Conservation (phyloP, 2,888 invertebrate species). For the Erpobdella octoculata region DNA sequence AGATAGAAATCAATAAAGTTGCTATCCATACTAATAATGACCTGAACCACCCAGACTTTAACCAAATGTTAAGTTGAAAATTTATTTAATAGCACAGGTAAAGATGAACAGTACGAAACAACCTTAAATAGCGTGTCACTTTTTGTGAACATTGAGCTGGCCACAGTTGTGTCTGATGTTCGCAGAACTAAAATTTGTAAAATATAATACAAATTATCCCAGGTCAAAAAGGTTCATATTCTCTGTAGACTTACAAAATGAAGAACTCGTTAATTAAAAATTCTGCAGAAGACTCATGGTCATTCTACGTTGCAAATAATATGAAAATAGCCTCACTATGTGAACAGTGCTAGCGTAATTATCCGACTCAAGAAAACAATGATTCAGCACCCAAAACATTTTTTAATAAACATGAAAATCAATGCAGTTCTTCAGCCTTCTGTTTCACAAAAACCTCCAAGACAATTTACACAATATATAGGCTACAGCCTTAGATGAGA, state of each 20-base stretch:
- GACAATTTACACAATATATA: too few relatives aligned
- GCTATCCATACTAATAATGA: neutral
- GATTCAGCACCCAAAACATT: too few relatives aligned
- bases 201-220: neutral
- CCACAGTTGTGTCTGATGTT: constrained; percentile 64
- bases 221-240: neutral
- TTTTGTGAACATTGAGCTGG: constrained; percentile 56
- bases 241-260: neutral
- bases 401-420: too few relatives aligned
- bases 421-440: too few relatives aligned
- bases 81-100: neutral
- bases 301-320: too few relatives aligned
- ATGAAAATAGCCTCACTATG: too few relatives aligned
- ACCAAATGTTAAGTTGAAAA: neutral
- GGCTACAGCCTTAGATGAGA: too few relatives aligned
- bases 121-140: constrained; percentile 23
- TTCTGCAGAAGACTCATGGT: too few relatives aligned
- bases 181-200: constrained; percentile 57
- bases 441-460: too few relatives aligned
- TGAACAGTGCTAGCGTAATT: too few relatives aligned
- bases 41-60: neutral
- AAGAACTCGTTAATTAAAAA: too few relatives aligned
- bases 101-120: neutral
- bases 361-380: too few relatives aligned
- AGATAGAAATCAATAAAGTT: neutral